Evolutionary conservation across 2,888 invertebrate species (phyloP).

Genomic region (Tuberolachnus salignus): DNA sequence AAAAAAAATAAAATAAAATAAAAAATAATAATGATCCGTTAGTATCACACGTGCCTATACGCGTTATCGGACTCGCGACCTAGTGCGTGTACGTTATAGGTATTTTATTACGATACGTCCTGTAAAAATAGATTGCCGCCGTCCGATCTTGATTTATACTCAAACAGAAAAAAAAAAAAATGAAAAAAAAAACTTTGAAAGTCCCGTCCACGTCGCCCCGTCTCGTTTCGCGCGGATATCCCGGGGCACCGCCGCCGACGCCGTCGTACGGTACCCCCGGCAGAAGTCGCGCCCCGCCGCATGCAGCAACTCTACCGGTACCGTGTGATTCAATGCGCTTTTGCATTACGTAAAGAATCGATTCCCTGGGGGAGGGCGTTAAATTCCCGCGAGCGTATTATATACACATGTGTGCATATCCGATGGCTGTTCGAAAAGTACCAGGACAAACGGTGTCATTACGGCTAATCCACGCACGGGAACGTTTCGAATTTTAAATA

Average conservation of each 20-base stretch:
- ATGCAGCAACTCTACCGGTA: not conserved
- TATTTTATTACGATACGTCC: not conserved
- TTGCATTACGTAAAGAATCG: slow-evolving; percentile 5
- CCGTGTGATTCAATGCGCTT: not conserved
- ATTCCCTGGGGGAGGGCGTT: not conserved
- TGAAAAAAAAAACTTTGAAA: not conserved
- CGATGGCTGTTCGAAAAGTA: too few species aligned
- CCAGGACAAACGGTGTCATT: too few species aligned
- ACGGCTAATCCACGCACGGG: too few species aligned
- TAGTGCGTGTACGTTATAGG: not conserved
- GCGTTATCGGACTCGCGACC: not conserved
- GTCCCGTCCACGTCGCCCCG: not conserved
- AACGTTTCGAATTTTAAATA: too few species aligned
- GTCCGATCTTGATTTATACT: slow-evolving; percentile 33
- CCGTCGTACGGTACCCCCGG: not conserved
- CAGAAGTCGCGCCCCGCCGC: not conserved
- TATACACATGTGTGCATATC: too few species aligned
- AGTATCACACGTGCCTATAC: not conserved
- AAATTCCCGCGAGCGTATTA: too few species aligned
- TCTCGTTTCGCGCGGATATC: too few species aligned
- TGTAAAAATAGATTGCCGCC: not conserved
- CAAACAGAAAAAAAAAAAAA: too few species aligned
- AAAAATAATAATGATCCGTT: not conserved
- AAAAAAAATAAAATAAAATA: not conserved
- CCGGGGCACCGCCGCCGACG: too few species aligned